phyloP scores from a whole-genome alignment of 2,797 vertebrate genomes.

The Lophius americanus region DNA sequence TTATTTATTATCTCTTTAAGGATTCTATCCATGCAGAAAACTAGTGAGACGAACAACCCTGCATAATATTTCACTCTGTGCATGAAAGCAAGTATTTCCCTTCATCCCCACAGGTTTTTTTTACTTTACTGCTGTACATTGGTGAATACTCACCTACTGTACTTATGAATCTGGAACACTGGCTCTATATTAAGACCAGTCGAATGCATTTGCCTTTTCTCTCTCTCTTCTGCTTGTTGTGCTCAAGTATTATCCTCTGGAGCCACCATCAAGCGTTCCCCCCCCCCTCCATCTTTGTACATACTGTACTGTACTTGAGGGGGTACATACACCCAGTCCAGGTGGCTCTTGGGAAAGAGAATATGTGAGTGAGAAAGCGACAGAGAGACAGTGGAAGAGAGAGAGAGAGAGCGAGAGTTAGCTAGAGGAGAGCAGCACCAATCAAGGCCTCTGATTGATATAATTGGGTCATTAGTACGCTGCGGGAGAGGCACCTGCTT shows the following conservation, averaged over 20 bases:
- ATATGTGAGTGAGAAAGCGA: slow-evolving; percentile 50
- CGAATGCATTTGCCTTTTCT: slow-evolving; percentile 54
- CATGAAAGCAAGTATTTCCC: no score
- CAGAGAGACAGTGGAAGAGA: slow-evolving; percentile 29
- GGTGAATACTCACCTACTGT: slow-evolving; percentile 10
- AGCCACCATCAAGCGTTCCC: slow-evolving; percentile 30
- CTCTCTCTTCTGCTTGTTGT: slow-evolving; percentile 52
- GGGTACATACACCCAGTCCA: slow-evolving; percentile 66
- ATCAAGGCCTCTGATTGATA: slow-evolving; percentile 85
- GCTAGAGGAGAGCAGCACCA: slow-evolving; percentile 73
- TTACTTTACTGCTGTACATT: no score
- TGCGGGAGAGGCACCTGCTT: slow-evolving; percentile 80
- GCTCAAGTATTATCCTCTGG: slow-evolving; percentile 58
- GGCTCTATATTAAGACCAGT: slow-evolving; percentile 43
- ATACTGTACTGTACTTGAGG: slow-evolving; percentile 65
- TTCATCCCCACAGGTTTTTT: no score
- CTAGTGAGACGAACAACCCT: no score
- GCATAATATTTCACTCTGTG: no score
- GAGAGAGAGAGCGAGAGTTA: slow-evolving; percentile 41
- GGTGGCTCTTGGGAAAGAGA: slow-evolving; percentile 67
- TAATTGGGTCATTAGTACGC: slow-evolving; percentile 85
- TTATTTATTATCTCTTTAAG: no score
- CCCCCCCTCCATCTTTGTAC: slow-evolving; percentile 60
- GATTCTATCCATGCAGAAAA: no score
- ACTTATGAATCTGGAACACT: slow-evolving; percentile 43